Percentiles rank a stretch among this genome's conserved stretches.
Evolutionary conservation across 1,140 invertebrate species (phyloP).

Genomic region (Arctopsyche grandis): DNA sequence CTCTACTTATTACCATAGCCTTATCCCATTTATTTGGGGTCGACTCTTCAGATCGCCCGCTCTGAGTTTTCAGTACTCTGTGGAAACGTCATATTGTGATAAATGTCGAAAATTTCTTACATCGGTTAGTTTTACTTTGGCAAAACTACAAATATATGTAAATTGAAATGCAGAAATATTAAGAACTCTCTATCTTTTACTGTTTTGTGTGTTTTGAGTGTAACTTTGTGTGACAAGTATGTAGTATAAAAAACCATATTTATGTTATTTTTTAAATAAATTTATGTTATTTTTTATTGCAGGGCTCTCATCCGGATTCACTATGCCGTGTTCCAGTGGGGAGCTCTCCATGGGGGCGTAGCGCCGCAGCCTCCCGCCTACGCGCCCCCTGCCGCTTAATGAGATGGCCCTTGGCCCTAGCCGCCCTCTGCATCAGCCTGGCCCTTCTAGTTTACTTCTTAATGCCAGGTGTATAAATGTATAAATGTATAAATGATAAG

Average conservation of each 20-base stretch:
- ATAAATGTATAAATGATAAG: background rate
- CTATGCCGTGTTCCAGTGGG: constrained; percentile 61
- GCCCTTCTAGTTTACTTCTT: constrained; percentile 65
- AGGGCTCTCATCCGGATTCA: constrained; percentile 65
- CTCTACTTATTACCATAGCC: too few species aligned
- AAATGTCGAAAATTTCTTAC: too few species aligned
- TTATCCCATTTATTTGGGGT: too few species aligned
- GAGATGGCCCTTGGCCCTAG: constrained; percentile 62
- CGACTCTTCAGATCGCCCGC: too few species aligned
- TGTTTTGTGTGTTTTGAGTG: background rate
- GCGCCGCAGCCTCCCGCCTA: constrained; percentile 13
- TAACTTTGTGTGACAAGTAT: background rate
- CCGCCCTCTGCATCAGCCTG: constrained; percentile 61
- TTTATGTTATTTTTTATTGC: constrained; percentile 49
- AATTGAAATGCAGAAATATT: too few species aligned
- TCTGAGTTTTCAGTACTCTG: too few species aligned
- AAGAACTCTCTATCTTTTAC: background rate
- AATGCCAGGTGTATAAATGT: constrained; percentile 60
- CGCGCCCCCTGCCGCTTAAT: constrained; percentile 57
- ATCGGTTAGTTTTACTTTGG: too few species aligned
- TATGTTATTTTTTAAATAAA: background rate
- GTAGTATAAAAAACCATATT: background rate
- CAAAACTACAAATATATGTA: too few species aligned
- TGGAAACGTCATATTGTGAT: too few species aligned
- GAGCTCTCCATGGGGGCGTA: constrained; percentile 45